Evolutionary conservation across 2,888 invertebrate species (phyloP), one percentile per base, ranked within the genome.

Genomic region (Glaucopsyche alexis): DNA sequence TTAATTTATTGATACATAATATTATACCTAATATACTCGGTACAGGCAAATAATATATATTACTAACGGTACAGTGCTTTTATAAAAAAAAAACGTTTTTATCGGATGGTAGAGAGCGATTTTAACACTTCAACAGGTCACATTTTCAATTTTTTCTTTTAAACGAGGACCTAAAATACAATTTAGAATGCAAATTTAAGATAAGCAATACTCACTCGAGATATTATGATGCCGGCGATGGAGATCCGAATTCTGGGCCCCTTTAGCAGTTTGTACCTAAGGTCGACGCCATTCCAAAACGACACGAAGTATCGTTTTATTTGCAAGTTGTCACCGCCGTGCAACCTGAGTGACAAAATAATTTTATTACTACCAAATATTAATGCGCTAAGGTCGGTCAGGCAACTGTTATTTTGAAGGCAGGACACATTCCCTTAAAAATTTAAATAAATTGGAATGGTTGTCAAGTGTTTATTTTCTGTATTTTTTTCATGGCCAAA

Each of bases 211-310:
- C 96, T 95, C 90, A 98, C 98, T 94, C 98, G 95, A 81, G 98
- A 98, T 83, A 98, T 98, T 82, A 98, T 98, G 86, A 98, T 98
- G 82, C 98, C 98, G 77, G 98, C 98, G 80, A 98, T 98, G 80
- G 98, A 98, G 85, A 98, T 97, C 82, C 98, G 94, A 88, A 98
- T 97, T 93, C 97, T 96, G 71, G 98, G 98, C 72, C 97, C 98
- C 86, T 98, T 97, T 72, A 98, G 94, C 80, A 98, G 93, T 84
- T 98, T 98, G 93, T 98, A 98, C 78, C 98, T 94, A 77, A 98
- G 94, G 89, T 98, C 98, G 19, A 98, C 98, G 69, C 98, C 98
- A 87, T 98, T 98, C 98, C 98, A 98, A 87, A 98, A 98, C 60
- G 98, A 98, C 64, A 98, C 97, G 86, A 98, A 98, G 87, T 98